Evolutionary conservation across 1,140 invertebrate genomes (phyloP), one percentile per base, ranked within the genome.

Genomic region (Drosophila ananassae): DNA sequence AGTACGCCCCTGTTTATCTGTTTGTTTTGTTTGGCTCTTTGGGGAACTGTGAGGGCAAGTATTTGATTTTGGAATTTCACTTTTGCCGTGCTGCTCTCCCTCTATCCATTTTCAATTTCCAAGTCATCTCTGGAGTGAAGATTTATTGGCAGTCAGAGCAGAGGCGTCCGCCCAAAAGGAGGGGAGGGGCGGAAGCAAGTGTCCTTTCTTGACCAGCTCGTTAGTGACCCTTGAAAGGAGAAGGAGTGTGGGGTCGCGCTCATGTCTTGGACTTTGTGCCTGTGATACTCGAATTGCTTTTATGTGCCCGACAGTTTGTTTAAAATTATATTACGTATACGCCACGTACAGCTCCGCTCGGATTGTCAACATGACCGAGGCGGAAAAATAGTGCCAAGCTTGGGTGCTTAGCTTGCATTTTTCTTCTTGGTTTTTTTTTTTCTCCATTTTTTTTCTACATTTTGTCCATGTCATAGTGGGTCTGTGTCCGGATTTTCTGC

Each of bases 51-150:
- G 34, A 37, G 34, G 34, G 34, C 72, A 79, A 84, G 82, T 85
- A 87, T 85, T 87, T 85, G 82, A 85, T 87, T 81, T 85, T 72
- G 83, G 83, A 85, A 85, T 85, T 85, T 79, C 64, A 83, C 72
- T 69, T 57, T 83, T 48, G 75, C 79, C 82, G 66, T 82, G 73
- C 67, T 60, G 34, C 21, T 53, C 10, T 54, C 9, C 13, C 25
- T 22, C 28, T 39, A 1, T 10, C 52, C 64, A 39, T 73, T 73
- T 76, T 61, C 72, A 76, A 75, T 76, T 76, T 76, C 39, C 50
- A 55, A 53, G 55, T 75, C 71, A 57, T 74, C 34, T 39, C 24
- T 66, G 60, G 57, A 62, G 74, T 59, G 32, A 54, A 77, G 81
- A 85, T 85, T 85, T 85, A 85, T 85, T 85, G 81, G 81, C 63